Conservation (phyloP, 2,888 invertebrate species). For the Myopa testacea region DNA sequence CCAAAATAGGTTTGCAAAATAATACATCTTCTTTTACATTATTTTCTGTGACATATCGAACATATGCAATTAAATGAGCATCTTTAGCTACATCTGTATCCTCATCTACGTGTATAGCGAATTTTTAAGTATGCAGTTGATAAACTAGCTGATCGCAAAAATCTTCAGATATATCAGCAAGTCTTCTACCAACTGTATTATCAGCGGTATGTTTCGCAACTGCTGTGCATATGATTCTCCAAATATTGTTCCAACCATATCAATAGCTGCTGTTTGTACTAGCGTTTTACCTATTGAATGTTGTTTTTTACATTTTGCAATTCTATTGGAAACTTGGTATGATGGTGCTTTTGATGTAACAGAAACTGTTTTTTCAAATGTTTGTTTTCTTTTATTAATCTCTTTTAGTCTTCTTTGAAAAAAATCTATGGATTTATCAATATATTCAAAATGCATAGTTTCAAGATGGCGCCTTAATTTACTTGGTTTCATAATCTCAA, state of each 20-base stretch:
- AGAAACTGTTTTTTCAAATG: constrained; percentile 44
- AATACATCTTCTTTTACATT: constrained; percentile 49
- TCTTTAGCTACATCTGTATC: constrained; percentile 30
- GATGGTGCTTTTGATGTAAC: constrained; percentile 46
- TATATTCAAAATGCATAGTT: constrained; percentile 43
- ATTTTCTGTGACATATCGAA: constrained; percentile 48
- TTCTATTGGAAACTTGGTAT: constrained; percentile 46
- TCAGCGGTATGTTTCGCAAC: constrained; percentile 56
- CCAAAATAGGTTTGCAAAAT: constrained; percentile 49
- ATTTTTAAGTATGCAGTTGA: constrained; percentile 41
- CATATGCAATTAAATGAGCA: constrained; percentile 50
- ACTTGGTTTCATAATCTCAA: constrained; percentile 37
- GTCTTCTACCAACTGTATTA: too few species aligned
- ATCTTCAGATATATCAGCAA: too few species aligned
- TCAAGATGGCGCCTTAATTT: constrained; percentile 46
- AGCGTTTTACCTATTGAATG: constrained; percentile 40
- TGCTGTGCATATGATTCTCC: constrained; percentile 19
- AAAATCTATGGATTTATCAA: constrained; percentile 30
- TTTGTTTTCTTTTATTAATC: constrained; percentile 41
- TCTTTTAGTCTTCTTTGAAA: constrained; percentile 46
- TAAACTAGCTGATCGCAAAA: constrained; percentile 51
- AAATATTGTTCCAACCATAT: constrained; percentile 51
- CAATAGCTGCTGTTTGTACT: constrained; percentile 47
- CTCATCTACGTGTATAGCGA: constrained; percentile 52
- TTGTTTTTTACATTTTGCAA: constrained; percentile 40